These are phyloP conservation scores for Pemphigus obesinymphae DNA, from an alignment of 1,140 invertebrate species.

Conservation along the genomic window DNA sequence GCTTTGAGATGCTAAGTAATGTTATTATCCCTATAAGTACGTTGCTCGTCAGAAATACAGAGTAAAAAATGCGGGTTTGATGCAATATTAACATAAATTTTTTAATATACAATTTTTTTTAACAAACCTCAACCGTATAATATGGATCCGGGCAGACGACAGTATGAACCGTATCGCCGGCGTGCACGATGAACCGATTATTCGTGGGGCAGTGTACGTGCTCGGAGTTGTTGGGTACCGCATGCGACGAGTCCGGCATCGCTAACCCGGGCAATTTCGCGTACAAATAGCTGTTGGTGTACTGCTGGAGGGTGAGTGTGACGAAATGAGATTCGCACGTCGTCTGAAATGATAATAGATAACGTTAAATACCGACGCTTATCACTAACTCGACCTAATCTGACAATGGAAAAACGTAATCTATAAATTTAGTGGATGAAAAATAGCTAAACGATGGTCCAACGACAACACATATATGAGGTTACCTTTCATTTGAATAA, in stretches of 20 bases:
- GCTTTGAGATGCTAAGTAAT: no score
- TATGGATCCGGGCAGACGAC: constrained; percentile 68
- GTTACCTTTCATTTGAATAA: no score
- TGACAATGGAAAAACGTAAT: no score
- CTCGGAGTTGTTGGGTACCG: constrained; percentile 37
- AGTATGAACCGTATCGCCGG: constrained; percentile 59
- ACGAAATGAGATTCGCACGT: constrained; percentile 32
- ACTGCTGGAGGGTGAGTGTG: neutral
- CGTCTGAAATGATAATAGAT: neutral
- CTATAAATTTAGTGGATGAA: no score
- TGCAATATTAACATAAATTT: no score
- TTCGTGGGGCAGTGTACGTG: constrained; percentile 58
- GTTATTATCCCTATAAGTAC: no score
- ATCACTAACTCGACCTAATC: no score
- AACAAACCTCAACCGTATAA: constrained; percentile 48
- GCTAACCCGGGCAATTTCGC: constrained; percentile 63
- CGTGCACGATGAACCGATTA: constrained; percentile 68
- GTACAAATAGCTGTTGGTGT: constrained; percentile 60
- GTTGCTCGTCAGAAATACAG: no score
- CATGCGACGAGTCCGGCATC: constrained; percentile 50
- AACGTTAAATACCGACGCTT: no score
- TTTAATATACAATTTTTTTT: neutral
- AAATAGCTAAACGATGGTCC: no score
- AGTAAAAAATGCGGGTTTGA: no score
- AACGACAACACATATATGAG: no score